A percentile compares a stretch with the other conserved stretches of the same genome.
These are phyloP conservation scores for Erpobdella octoculata DNA, from an alignment of 2,888 invertebrate species.

Conservation along the genomic window DNA sequence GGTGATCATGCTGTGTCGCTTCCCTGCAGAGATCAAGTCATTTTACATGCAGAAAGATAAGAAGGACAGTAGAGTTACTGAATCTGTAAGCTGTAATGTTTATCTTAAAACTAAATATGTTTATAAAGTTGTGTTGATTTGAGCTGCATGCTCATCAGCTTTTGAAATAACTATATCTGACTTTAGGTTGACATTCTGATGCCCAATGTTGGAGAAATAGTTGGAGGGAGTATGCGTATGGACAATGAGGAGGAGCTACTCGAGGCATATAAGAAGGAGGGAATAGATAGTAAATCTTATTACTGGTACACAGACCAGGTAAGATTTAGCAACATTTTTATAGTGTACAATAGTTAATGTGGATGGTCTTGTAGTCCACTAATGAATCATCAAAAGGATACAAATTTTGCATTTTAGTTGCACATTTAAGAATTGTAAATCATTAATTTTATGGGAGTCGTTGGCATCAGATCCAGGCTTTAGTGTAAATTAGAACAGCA, in stretches of 20 bases:
- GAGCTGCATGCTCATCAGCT: neutral
- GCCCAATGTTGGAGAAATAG: slow-evolving; percentile 95
- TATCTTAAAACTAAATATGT: neutral
- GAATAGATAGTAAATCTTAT: slow-evolving; percentile 84
- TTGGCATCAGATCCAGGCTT: too few species aligned
- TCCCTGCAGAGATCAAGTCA: slow-evolving; percentile 89
- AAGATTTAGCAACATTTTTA: slow-evolving; percentile 32
- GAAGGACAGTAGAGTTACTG: slow-evolving; percentile 70
- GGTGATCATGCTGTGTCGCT: slow-evolving; percentile 87
- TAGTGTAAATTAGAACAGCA: too few species aligned
- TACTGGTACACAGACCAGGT: slow-evolving; percentile 97
- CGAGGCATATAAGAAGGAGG: slow-evolving; percentile 73
- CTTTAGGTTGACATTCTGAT: slow-evolving; percentile 75
- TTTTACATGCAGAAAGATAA: slow-evolving; percentile 79
- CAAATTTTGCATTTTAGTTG: too few species aligned
- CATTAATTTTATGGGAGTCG: too few species aligned
- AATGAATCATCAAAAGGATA: too few species aligned
- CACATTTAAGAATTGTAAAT: too few species aligned
- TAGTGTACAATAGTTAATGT: neutral
- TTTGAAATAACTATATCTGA: too few species aligned
- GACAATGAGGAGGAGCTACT: slow-evolving; percentile 75
- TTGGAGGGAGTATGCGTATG: slow-evolving; percentile 98
- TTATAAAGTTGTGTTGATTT: neutral
- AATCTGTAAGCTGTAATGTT: slow-evolving; percentile 75
- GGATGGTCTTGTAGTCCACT: neutral